Percentiles rank a stretch among this genome's conserved stretches.
Conservation (phyloP, 2,113 vertebrate species). For the Empidonax traillii region DNA sequence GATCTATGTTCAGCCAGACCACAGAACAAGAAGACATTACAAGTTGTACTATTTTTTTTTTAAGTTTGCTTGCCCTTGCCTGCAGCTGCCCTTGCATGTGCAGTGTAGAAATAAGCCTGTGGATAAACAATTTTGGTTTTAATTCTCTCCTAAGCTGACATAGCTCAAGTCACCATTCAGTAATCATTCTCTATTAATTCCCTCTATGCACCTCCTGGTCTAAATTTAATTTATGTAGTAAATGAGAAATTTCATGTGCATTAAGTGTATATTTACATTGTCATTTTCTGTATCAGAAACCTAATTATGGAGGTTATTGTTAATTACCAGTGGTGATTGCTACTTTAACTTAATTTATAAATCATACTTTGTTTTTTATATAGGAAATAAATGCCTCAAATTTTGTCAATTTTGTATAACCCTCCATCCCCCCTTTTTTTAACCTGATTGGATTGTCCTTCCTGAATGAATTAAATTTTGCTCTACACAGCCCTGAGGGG, state of each 20-base stretch:
- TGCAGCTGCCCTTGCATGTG: conserved; percentile 76
- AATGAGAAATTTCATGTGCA: conserved; percentile 70
- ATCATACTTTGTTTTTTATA: conserved; percentile 68
- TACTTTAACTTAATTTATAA: conserved; percentile 73
- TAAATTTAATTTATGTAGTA: conserved; percentile 74
- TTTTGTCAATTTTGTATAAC: conserved; percentile 75
- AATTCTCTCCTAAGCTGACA: conserved; percentile 56
- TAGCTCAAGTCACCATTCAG: conserved; percentile 67
- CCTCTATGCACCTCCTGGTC: conserved; percentile 48
- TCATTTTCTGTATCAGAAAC: conserved; percentile 82
- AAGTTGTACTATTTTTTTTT: conserved; percentile 56
- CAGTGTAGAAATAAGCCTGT: conserved; percentile 68
- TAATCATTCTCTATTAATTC: conserved; percentile 53
- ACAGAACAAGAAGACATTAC: conserved; percentile 50
- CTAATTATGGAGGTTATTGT: conserved; percentile 75
- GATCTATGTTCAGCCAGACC: conserved; percentile 62
- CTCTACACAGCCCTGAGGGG: conserved; percentile 76
- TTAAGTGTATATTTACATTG: conserved; percentile 78
- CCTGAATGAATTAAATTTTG: conserved; percentile 72
- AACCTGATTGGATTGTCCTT: conserved; percentile 69
- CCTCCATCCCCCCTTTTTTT: conserved; percentile 50
- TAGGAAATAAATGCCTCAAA: conserved; percentile 72
- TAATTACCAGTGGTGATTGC: conserved; percentile 73
- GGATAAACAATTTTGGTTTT: conserved; percentile 63
- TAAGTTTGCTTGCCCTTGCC: conserved; percentile 72